Evolutionary conservation across 2,113 vertebrate genomes (phyloP), one percentile per base, ranked within the genome.

Genomic region (Ploceus nigricollis): DNA sequence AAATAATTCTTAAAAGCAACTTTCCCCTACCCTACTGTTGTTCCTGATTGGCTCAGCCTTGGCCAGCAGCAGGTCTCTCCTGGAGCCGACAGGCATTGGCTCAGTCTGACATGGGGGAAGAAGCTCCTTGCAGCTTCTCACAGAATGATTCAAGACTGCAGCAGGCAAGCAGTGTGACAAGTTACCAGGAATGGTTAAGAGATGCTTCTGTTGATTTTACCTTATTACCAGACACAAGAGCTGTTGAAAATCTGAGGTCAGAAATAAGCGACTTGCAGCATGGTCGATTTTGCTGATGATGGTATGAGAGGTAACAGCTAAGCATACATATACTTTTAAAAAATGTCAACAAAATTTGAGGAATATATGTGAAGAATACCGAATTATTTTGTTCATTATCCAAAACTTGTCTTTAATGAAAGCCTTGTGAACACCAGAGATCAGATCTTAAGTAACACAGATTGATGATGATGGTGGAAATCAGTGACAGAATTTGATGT

Each of bases 91-190:
- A 57, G 50, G 8, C 9, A 18, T 15, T n/a, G 15, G 9, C 24
- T 60, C 33, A 53, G 20, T 18, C 30, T 0, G 0, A 45, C 20
- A 22, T 13, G 5, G 9, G 28, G 8, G 15, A 45, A n/a, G 23
- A 60, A 45, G 15, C 7, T 82, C 53, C n/a, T 27, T 45, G 28
- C 16, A 60, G 11, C 13, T 68, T 25, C n/a, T 45, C 30, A n/a
- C 20, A 53, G 61, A 53, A 16, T 42, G 9, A 50, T 60, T 84
- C 44, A 56, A 33, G 17, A 54, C 30, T 54, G 33, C 20, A 78
- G 33, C 30, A 60, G 11, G 20, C 14, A 84, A n/a, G 14, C 14
- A 57, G 12, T 24, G 5, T 80, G 28, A 31, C 17, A 61, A 76
- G 21, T 35, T 76, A 72, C 23, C 20, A 57, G 1, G 7, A 81